Evolutionary conservation across 2,797 vertebrate species (phyloP).

Genomic region (Spondyliosoma cantharus): DNA sequence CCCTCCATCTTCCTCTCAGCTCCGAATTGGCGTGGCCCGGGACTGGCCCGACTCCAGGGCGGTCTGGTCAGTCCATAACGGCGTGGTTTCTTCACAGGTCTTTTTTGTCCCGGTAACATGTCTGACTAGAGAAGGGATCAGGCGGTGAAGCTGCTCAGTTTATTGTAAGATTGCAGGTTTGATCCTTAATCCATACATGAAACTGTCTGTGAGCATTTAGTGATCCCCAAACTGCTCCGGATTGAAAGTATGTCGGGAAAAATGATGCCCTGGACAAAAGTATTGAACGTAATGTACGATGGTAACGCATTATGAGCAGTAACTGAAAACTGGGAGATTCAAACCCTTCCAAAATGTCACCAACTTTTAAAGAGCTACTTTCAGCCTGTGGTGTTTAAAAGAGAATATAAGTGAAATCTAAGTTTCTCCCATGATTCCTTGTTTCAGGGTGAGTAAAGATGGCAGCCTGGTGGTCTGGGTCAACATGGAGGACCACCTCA

Average conservation of each 20-base stretch:
- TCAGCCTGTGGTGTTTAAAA: not conserved
- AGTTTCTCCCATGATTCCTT: not conserved
- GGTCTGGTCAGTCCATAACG: conserved; percentile 49
- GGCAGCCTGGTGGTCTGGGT: conserved; percentile 76
- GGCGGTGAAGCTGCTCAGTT: not conserved
- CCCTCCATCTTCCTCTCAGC: conserved; percentile 37
- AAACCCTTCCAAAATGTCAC: not conserved
- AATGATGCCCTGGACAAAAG: too few relatives aligned
- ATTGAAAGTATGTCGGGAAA: too few relatives aligned
- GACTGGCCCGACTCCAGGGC: conserved; percentile 69
- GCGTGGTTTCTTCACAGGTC: not conserved
- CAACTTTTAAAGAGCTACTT: not conserved
- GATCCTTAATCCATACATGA: too few relatives aligned
- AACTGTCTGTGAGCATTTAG: too few relatives aligned
- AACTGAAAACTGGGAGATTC: not conserved
- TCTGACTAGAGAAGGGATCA: not conserved
- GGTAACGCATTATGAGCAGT: not conserved
- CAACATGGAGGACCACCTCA: conserved; percentile 83
- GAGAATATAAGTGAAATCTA: not conserved
- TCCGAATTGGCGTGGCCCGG: conserved; percentile 52
- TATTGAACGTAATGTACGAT: too few relatives aligned
- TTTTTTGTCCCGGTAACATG: not conserved
- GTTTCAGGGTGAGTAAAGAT: conserved; percentile 76
- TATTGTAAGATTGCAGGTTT: not conserved
- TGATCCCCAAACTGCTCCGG: too few relatives aligned